Conservation (phyloP, 2,113 vertebrate genomes). For the Macrotus californicus region DNA sequence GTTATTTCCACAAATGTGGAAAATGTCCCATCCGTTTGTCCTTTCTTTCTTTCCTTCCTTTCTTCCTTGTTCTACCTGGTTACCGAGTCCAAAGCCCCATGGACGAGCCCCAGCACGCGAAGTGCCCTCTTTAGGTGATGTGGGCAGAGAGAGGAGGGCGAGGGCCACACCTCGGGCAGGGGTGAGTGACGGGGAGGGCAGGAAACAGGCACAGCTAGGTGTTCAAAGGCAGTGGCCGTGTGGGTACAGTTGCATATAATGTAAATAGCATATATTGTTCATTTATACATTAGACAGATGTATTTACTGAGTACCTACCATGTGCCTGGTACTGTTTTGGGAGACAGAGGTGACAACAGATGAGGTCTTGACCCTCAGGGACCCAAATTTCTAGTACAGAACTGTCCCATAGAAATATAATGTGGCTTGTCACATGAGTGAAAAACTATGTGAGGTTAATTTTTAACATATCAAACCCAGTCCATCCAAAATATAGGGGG, state of each 20-base stretch:
- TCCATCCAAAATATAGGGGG: not conserved
- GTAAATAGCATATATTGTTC: rapidly evolving
- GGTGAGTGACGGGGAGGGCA: not conserved
- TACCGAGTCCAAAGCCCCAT: not conserved
- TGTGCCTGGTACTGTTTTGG: not conserved
- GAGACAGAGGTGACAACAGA: not conserved
- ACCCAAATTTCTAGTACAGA: not conserved
- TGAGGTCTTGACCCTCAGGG: not conserved
- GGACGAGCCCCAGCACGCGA: rapidly evolving
- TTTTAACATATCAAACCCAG: not conserved
- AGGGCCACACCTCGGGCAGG: not conserved
- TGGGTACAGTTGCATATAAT: rapidly evolving
- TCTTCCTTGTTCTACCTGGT: not conserved
- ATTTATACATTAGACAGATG: not conserved
- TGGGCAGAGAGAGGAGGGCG: not conserved
- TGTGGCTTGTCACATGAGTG: not conserved
- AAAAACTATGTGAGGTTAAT: too few species aligned
- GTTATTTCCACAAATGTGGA: not conserved
- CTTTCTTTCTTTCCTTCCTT: not conserved
- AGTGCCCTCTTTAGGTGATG: not conserved
- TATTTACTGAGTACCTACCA: not conserved
- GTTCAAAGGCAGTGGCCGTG: not conserved
- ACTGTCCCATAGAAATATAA: not conserved
- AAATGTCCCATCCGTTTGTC: not conserved
- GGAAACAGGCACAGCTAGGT: not conserved